A percentile compares a stretch with the other conserved stretches of the same genome.
Conservation (phyloP, 2,888 invertebrate species). For the Clusia tigrina region DNA sequence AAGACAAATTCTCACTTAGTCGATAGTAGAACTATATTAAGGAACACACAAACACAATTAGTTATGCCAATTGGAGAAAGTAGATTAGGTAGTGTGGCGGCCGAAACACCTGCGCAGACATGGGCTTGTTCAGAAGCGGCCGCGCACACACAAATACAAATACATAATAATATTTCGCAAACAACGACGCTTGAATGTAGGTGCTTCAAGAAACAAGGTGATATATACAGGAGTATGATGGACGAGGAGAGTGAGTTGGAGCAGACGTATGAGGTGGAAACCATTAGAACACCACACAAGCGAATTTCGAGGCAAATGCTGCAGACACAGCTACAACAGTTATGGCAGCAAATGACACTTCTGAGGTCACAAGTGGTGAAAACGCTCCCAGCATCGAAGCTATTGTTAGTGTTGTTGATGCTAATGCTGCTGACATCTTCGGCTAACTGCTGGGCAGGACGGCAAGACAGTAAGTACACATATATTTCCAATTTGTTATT, state of each 20-base stretch:
- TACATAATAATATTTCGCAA: constrained; percentile 44
- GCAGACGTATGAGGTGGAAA: not conserved
- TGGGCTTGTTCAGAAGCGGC: constrained; percentile 41
- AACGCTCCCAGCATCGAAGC: constrained; percentile 36
- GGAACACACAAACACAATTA: constrained; percentile 48
- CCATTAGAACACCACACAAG: too few relatives aligned
- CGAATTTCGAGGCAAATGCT: too few relatives aligned
- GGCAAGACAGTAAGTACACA: constrained; percentile 60
- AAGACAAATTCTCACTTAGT: constrained; percentile 16
- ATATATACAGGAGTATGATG: too few relatives aligned
- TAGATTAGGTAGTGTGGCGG: constrained; percentile 23
- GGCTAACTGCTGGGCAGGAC: constrained; percentile 56
- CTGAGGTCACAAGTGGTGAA: not conserved
- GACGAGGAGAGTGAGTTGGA: too few relatives aligned
- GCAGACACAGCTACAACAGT: constrained; percentile 38
- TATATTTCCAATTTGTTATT: not conserved
- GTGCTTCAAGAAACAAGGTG: constrained; percentile 58
- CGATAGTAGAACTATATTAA: constrained; percentile 24
- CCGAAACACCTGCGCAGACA: constrained; percentile 42
- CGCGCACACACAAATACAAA: too few relatives aligned
- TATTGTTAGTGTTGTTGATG: constrained; percentile 48
- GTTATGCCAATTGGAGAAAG: constrained; percentile 49
- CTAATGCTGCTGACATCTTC: constrained; percentile 54
- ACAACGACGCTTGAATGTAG: constrained; percentile 55
- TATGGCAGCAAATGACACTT: not conserved